Evolutionary conservation across 1,140 invertebrate genomes (phyloP).

Genomic region (Galendromus occidentalis): DNA sequence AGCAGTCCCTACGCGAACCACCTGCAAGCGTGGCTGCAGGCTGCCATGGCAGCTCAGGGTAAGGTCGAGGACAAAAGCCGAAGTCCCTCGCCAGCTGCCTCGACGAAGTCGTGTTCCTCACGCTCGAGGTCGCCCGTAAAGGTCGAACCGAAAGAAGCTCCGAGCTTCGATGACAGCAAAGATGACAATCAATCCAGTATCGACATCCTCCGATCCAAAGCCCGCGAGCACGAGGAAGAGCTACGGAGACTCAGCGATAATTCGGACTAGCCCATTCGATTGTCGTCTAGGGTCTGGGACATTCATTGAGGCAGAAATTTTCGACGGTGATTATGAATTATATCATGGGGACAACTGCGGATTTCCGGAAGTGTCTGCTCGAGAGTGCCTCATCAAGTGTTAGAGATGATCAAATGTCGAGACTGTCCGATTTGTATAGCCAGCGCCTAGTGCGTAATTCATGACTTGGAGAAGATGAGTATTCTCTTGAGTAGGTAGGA

Average conservation of each 20-base stretch:
- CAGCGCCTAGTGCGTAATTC: no score
- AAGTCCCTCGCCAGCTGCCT: background rate
- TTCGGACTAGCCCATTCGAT: background rate
- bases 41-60: background rate
- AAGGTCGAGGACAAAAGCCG: background rate
- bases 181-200: background rate
- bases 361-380: no score
- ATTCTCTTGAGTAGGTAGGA: no score
- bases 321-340: no score
- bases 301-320: no score
- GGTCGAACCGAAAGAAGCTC: background rate
- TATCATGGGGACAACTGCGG: no score
- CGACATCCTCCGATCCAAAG: background rate
- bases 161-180: background rate
- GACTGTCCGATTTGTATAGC: no score
- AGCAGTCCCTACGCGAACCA: constrained; percentile 6
- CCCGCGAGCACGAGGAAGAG: constrained; percentile 6
- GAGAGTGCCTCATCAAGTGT: no score
- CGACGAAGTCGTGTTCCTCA: background rate
- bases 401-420: no score
- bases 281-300: no score
- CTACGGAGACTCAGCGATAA: background rate
- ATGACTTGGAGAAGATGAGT: no score
- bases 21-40: constrained; percentile 7
- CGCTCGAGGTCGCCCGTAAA: background rate